phyloP scores from a whole-genome alignment of 2,888 invertebrate genomes.

The Aleiodes alternator region DNA sequence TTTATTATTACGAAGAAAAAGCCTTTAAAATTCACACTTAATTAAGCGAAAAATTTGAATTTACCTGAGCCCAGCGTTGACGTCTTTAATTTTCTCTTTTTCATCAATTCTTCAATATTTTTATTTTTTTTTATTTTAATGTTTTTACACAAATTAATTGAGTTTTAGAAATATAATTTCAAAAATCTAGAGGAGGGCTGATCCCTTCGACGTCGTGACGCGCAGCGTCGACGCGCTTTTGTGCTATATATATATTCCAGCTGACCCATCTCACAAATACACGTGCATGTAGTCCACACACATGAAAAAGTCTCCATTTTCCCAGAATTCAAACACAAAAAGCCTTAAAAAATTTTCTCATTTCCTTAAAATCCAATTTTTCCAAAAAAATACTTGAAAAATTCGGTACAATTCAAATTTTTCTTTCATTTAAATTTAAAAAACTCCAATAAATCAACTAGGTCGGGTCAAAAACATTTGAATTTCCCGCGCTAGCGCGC shows the following conservation, averaged over 20 bases:
- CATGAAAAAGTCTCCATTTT: too few relatives aligned
- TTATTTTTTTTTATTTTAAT: not conserved
- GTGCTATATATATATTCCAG: not conserved
- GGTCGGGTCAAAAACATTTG: too few relatives aligned
- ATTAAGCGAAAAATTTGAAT: not conserved
- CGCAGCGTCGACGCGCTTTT: conserved; percentile 37
- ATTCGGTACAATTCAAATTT: too few relatives aligned
- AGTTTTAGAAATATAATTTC: not conserved
- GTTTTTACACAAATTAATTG: too few relatives aligned
- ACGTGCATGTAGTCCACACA: too few relatives aligned
- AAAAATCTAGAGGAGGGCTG: not conserved
- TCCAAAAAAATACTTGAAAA: too few relatives aligned
- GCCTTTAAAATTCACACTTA: not conserved
- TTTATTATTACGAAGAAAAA: not conserved
- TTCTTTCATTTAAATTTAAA: too few relatives aligned
- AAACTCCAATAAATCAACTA: too few relatives aligned
- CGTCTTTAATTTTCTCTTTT: not conserved
- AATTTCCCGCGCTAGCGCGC: too few relatives aligned
- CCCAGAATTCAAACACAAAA: too few relatives aligned
- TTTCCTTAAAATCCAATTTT: too few relatives aligned
- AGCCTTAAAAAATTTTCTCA: too few relatives aligned
- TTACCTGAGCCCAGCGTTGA: not conserved
- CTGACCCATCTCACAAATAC: not conserved
- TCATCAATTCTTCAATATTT: not conserved
- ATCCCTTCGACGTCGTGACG: conserved; percentile 23